Conservation (phyloP, 2,888 invertebrate species). For the Drosophila meridiana region DNA sequence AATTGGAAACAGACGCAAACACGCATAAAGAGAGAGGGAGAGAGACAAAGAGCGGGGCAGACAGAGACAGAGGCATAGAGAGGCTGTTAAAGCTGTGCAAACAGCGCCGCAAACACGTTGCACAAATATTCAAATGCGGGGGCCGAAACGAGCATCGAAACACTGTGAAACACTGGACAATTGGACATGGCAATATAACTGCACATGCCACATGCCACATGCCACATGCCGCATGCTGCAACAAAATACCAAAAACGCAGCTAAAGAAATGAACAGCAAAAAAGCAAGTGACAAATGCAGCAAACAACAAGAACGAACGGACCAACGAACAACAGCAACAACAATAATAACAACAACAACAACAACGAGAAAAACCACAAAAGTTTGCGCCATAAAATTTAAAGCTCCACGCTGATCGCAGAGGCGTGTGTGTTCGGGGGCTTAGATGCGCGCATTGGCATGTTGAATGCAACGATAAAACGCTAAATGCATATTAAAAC, state of each 20-base stretch:
- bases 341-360: conserved; percentile 53
- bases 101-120: conserved; percentile 77
- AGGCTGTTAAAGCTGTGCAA: conserved; percentile 66
- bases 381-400: conserved; percentile 58
- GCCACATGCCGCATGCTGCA: conserved; percentile 53
- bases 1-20: conserved; percentile 58
- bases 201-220: conserved; percentile 60
- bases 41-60: neutral
- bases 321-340: neutral
- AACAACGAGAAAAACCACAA: conserved; percentile 55
- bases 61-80: neutral
- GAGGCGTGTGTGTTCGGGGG: neutral
- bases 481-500: conserved; percentile 78
- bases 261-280: conserved; percentile 51
- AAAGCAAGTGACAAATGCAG: conserved; percentile 54
- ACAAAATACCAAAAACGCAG: conserved; percentile 51
- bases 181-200: conserved; percentile 59
- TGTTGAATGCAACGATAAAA: conserved; percentile 74
- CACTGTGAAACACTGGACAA: conserved; percentile 45
- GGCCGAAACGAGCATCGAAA: conserved; percentile 44
- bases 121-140: conserved; percentile 72
- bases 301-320: conserved; percentile 28
- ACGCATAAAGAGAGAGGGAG: conserved; percentile 16
- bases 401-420: conserved; percentile 38
- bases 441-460: conserved; percentile 57